Conservation (phyloP, 2,888 invertebrate genomes). For the Megaustenia siamemsis region DNA sequence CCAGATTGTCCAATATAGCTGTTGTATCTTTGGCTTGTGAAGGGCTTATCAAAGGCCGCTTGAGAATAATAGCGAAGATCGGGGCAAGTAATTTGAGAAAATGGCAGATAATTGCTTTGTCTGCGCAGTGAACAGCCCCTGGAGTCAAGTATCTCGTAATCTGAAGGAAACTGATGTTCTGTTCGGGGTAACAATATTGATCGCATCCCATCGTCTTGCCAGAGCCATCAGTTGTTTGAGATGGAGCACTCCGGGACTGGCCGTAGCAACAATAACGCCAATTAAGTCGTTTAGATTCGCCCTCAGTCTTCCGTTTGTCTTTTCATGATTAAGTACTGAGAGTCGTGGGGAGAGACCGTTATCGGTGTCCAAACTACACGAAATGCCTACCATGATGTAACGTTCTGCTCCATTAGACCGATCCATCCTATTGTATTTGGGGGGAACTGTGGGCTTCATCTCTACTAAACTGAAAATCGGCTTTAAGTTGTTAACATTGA, state of each 20-base stretch:
- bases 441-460: too few species aligned
- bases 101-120: constrained; percentile 45
- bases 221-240: not conserved
- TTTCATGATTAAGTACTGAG: too few species aligned
- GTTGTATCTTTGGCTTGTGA: not conserved
- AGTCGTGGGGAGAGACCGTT: too few species aligned
- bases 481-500: too few species aligned
- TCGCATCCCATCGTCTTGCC: not conserved
- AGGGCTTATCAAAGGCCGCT: constrained; percentile 26
- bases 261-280: not conserved
- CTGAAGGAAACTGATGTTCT: constrained; percentile 26
- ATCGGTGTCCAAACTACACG: too few species aligned
- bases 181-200: constrained; percentile 9
- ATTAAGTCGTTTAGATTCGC: not conserved
- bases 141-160: constrained; percentile 31
- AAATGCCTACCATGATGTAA: too few species aligned
- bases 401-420: too few species aligned
- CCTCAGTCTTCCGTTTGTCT: not conserved
- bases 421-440: too few species aligned
- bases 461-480: too few species aligned
- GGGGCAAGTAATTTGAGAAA: constrained; percentile 41
- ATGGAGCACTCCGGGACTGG: not conserved
- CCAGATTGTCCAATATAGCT: constrained; percentile 28
- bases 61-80: constrained; percentile 26
- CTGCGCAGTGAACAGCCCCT: constrained; percentile 10